These are phyloP conservation scores for Agriopis marginaria DNA, from an alignment of 2,888 invertebrate genomes.

Conservation along the genomic window DNA sequence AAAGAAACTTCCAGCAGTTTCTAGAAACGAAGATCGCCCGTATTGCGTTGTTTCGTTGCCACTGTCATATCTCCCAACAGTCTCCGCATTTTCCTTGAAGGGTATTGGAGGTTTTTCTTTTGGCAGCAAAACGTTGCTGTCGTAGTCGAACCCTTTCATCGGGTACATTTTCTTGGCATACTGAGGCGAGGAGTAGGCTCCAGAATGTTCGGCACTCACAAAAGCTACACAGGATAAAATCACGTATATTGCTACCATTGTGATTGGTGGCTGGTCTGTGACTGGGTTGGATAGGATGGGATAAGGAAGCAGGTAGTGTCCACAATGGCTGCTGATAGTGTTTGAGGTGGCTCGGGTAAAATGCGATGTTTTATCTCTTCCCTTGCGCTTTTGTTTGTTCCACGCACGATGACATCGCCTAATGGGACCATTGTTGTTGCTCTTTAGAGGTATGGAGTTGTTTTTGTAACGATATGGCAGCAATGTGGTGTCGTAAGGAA, in stretches of 20 bases:
- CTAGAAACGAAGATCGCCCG: constrained; percentile 72
- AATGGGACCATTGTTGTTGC: constrained; percentile 78
- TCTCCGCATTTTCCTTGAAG: constrained; percentile 61
- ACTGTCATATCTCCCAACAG: constrained; percentile 66
- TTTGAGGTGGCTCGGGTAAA: constrained; percentile 61
- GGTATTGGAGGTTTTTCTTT: constrained; percentile 64
- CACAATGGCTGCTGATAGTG: constrained; percentile 63
- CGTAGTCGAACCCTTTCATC: constrained; percentile 61
- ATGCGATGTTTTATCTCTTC: constrained; percentile 81
- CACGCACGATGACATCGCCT: constrained; percentile 83
- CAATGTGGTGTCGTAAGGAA: constrained; percentile 42
- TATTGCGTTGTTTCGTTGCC: constrained; percentile 66
- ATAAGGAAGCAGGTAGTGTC: constrained; percentile 62
- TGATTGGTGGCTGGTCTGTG: constrained; percentile 51
- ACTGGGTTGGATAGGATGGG: constrained; percentile 55
- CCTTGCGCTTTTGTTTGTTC: constrained; percentile 78
- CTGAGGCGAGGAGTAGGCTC: constrained; percentile 84
- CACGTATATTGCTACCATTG: constrained; percentile 68
- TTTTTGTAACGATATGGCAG: constrained; percentile 36
- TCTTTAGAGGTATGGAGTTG: constrained; percentile 33
- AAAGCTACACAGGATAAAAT: constrained; percentile 56
- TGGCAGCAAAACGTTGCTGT: constrained; percentile 70
- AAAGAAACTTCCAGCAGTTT: constrained; percentile 75
- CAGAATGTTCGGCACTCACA: constrained; percentile 70
- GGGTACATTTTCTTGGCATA: constrained; percentile 83